Evolutionary conservation across 2,888 invertebrate genomes (phyloP), one percentile per base, ranked within the genome.

Genomic region (Tryphoninae sp.): DNA sequence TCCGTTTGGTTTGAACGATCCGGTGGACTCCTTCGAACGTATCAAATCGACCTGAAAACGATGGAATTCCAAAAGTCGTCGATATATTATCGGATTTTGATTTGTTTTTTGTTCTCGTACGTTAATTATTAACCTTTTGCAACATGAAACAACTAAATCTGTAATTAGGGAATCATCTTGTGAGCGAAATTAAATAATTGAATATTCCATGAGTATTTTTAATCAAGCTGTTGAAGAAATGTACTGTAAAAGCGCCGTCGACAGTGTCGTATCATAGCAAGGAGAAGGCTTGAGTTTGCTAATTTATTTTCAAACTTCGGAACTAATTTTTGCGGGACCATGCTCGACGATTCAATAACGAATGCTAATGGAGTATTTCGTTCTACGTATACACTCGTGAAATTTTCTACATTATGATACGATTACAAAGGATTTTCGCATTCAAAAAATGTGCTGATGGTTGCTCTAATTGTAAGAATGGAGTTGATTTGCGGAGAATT

Each of bases 41-140:
- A 91, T 91, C 84, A 90, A 86, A 85, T 91, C 90, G 82, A 91
- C 90, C 91, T 91, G 88, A 61, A 90, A 90, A 69, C 69, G 62
- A 77, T 55, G 77, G 42, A 77, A 77, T 71, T 58, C 71, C 53
- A 78, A 78, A 69, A 77, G 51, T 69, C 69, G 59, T 76, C 58
- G 49, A 40, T 49, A 49, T 42, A 26, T 7, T 68, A 49, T 68
- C n/a, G 8, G 33, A 51, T 49, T 33, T 62, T 55, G 9, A 13
- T 6, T 51, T 51, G 53, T 55, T 22, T 22, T 65, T 45, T 45
- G 13, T 45, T 13, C 33, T 33, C 6, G 33, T 33, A 33, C 6
- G 3, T 33, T 33, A 33, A 33, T 33, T 9, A 45, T 45, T 1
- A 45, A 45, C 4, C 2, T 45, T 45, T 45, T 9, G 45, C 45